Base-by-base conservation (phyloP, 2,888 invertebrate genomes). In the Prosapia bicincta region DNA sequence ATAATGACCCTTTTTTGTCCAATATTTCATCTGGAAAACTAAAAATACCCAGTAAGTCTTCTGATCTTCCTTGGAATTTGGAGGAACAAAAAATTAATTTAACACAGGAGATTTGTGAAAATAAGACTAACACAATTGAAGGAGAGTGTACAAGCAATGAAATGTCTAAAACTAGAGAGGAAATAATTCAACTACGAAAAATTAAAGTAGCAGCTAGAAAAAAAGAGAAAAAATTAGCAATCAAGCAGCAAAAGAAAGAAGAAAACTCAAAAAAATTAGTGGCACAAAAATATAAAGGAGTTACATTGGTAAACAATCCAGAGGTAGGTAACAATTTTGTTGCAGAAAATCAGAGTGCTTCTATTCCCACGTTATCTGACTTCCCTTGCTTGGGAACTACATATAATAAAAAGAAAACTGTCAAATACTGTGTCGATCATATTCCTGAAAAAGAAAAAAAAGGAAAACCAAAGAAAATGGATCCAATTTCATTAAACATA, bases 191-290 rank as follows among this genome's bases (percentile, higher is more conserved):
- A 3, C 38, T 24, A n/a, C 20, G 73, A 43, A 73, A 28, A 26
- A 43, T 73, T 43, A 73, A 73, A 73, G 73, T 73, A 9, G 43
- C 68, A 13, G 68, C 73, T 6, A 68, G 67, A 43, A 67, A 54
- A 38, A 23, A 73, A 68, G 25, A 26, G 2, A 68, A 68, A 20
- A 73, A 73, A 68, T 28, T 26, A 43, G 68, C 67, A 25, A 73
- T 43, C 9, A 1, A n/a, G 20, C 68, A 73, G 28, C 25, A 26
- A n/a, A 68, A 23, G 28, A 3, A 32, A 69, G 43, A 32, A 26
- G 26, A 13, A 25, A 20, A 20, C 20, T 20, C 20, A 20, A 26
- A 43, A n/a, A 67, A 67, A 26, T 1, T 25, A 26, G 20, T 43
- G 10, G 26, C 23, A 26, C n/a, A 38, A 68, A 68, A 73, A 73